phyloP scores from a whole-genome alignment of 2,113 vertebrate genomes.

The Promerops cafer region DNA sequence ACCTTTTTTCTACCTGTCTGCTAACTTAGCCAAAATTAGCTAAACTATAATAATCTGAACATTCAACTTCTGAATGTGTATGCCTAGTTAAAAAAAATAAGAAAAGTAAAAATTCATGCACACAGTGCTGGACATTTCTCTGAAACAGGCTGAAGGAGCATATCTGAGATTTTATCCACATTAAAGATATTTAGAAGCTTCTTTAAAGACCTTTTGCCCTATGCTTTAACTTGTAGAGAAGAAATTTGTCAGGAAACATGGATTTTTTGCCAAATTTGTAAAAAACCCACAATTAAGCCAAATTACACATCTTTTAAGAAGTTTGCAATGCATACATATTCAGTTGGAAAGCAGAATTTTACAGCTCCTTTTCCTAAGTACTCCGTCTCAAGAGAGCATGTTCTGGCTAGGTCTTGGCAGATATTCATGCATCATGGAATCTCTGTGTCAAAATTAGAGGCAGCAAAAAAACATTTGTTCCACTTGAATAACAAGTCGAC shows the following conservation, averaged over 20 bases:
- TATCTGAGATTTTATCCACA: not conserved
- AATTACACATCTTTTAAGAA: not conserved
- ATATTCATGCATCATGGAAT: not conserved
- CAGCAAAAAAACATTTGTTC: not conserved
- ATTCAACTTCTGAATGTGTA: not conserved
- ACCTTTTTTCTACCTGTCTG: not conserved
- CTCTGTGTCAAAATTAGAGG: not conserved
- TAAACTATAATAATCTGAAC: not conserved
- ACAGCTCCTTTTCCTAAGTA: not conserved
- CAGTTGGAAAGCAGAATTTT: not conserved
- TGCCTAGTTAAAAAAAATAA: not conserved
- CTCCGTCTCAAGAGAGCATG: not conserved
- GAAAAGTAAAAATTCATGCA: not conserved
- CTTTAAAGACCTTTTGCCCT: not conserved
- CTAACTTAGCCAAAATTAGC: not conserved
- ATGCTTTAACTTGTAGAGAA: not conserved
- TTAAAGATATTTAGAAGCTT: not conserved
- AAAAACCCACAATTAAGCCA: not conserved
- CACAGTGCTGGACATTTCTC: not conserved
- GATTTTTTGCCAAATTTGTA: not conserved
- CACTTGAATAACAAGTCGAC: rapidly evolving
- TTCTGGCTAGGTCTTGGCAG: not conserved
- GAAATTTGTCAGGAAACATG: not conserved
- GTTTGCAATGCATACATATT: not conserved
- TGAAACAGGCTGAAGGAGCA: not conserved